Evolutionary conservation across 2,797 vertebrate species (phyloP), one percentile per base, ranked within the genome.

Genomic region (Gambusia yucatana): DNA sequence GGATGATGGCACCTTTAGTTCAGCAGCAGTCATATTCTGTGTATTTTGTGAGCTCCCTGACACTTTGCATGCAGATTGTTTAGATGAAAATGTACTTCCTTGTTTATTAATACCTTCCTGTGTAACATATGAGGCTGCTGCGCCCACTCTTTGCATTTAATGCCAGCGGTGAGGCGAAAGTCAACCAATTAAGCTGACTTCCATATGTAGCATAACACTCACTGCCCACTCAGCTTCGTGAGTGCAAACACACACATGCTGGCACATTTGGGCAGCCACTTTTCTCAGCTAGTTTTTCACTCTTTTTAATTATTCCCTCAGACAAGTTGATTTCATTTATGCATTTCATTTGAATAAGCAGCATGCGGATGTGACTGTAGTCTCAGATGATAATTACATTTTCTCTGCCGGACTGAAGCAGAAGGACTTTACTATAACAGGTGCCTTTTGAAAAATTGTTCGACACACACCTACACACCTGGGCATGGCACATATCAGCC

Each of bases 241-340:
- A 55, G 55, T 30, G 9, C 72, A 61, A 63, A 44, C 47, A 36
- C 61, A 72, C 76, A 65, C 77, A 84, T 50, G 48, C 33, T 70
- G 72, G 48, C 48, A 78, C 57, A 28, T 52, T 8, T 9, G 17
- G 39, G 78, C 36, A 43, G 69, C 5, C 48, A 72, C 80, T 77
- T 85, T 77, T 73, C 65, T 59, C 43, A 25, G 67, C 28, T 22
- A 69, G 22, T 69, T 69, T 69, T 44, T 25, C 57, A 13, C 65
- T 48, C 9, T 75, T 82, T 89, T 90, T 89, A 88, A 90, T 90
- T 88, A 88, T 43, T 82, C 67, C 74, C 71, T 77, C 80, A 82
- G 78, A 87, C 87, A 91, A 83, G 77, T 86, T 87, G 86, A 86
- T 91, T 91, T 87, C 81, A 92, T 90, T 88, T 83, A 87, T 89